phyloP scores from a whole-genome alignment of 2,113 vertebrate species.

The Phodopus roborovskii region DNA sequence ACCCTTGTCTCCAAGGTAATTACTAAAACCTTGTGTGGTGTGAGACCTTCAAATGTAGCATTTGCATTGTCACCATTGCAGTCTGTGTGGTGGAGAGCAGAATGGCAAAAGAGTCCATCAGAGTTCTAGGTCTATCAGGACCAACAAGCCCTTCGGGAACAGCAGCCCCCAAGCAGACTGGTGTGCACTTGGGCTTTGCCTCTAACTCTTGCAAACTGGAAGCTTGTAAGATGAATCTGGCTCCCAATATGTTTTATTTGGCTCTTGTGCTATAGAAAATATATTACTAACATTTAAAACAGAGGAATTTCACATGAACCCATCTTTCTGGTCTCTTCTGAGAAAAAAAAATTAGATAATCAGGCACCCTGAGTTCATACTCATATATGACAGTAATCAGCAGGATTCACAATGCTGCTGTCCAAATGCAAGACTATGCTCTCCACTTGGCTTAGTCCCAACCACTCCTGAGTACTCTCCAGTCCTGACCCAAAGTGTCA shows the following conservation, averaged over 20 bases:
- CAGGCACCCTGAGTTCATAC: neutral
- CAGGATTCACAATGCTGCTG: neutral
- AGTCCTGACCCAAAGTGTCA: neutral
- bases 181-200: neutral
- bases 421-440: neutral
- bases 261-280: neutral
- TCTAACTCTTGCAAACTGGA: neutral
- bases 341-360: neutral
- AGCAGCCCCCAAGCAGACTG: neutral
- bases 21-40: neutral
- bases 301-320: slow-evolving; percentile 31
- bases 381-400: neutral
- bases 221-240: slow-evolving; percentile 14
- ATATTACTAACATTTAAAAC: slow-evolving; percentile 49
- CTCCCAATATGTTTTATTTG: slow-evolving; percentile 41
- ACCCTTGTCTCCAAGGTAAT: neutral
- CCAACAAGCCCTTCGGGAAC: neutral
- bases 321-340: slow-evolving; percentile 44
- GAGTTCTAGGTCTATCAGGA: neutral
- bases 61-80: neutral
- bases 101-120: neutral
- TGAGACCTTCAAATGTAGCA: neutral
- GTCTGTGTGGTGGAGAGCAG: neutral
- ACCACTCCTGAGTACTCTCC: neutral
- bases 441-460: neutral